Conservation (phyloP, 1,140 invertebrate species). For the Agrilus planipennis region DNA sequence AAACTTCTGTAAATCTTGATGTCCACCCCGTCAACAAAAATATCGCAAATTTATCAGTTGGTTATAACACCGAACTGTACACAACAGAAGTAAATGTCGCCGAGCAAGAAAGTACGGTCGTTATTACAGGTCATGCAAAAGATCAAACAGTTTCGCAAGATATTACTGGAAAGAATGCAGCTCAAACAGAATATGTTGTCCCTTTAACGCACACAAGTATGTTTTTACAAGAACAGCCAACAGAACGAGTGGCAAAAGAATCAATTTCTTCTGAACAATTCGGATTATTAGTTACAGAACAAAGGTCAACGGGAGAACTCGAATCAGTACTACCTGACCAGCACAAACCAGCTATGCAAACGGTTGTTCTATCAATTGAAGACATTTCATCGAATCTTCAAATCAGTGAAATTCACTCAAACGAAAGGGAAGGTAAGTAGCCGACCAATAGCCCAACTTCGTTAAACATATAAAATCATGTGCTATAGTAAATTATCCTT, state of each 20-base stretch:
- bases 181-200: slow-evolving; percentile 30
- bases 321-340: slow-evolving; percentile 29
- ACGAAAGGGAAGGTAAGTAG: slow-evolving; percentile 43
- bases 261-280: slow-evolving; percentile 31
- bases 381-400: slow-evolving; percentile 26
- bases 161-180: slow-evolving; percentile 34
- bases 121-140: slow-evolving; percentile 32
- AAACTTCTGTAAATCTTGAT: slow-evolving; percentile 21
- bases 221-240: slow-evolving; percentile 20
- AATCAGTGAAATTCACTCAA: slow-evolving; percentile 35
- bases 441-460: too few relatives aligned
- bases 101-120: slow-evolving; percentile 37
- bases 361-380: slow-evolving; percentile 21
- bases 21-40: slow-evolving; percentile 24
- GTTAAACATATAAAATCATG: too few relatives aligned
- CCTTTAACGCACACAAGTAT: slow-evolving; percentile 24
- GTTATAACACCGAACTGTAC: slow-evolving; percentile 35
- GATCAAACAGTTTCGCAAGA: slow-evolving; percentile 31
- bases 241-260: not conserved
- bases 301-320: slow-evolving; percentile 34
- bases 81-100: slow-evolving; percentile 37
- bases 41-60: slow-evolving; percentile 31
- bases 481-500: too few relatives aligned
- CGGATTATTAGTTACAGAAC: slow-evolving; percentile 41
- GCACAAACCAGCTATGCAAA: slow-evolving; percentile 20